Evolutionary conservation across 1,140 invertebrate genomes (phyloP), one percentile per base, ranked within the genome.

Genomic region (Eulimnadia texana): DNA sequence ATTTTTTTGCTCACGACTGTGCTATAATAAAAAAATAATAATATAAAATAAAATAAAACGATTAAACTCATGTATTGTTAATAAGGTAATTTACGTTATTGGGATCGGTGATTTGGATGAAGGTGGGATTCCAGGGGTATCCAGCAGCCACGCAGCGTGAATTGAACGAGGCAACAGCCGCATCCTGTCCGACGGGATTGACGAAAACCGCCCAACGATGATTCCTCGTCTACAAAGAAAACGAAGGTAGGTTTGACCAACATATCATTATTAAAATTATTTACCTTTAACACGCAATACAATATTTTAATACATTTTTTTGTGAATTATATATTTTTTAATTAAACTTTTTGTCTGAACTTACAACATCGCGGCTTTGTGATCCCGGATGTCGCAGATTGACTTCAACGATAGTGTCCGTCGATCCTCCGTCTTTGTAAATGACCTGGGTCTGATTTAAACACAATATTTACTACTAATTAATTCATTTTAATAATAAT

Each of bases 181-280:
- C 90, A 76, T 95, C 91, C 29, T 92, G 88, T n/a, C 87, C 89
- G 20, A 96, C 87, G 0, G 88, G 86, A 74, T 93, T 93, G 9
- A 94, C 91, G 70, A 85, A 96, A 62, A 95, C 85, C 52, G 88
- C 85, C 91, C 92, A 97, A 65, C 89, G 83, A 73, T 97, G 93
- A 65, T 87, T 80, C 57, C 74, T 74, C 0, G 89, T 93, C 83
- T 92, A 68, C 6, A 77, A 73, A 56, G 67, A 66, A 64, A 63
- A 63, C n/a, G n/a, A n/a, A n/a, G n/a, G n/a, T n/a, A 29, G 0
- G 16, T 20, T 28, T 28, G 19, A 25, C 25, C 1, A 53, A 2
- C 20, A 10, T 23, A 13, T 53, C 25, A 13, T 10, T 19, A 53
- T 23, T 1, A 19, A 1, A 10, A 9, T 23, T 2, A 2, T 1